These are phyloP conservation scores for Leptopilina syphax DNA, from an alignment of 2,888 invertebrate species.

Conservation along the genomic window DNA sequence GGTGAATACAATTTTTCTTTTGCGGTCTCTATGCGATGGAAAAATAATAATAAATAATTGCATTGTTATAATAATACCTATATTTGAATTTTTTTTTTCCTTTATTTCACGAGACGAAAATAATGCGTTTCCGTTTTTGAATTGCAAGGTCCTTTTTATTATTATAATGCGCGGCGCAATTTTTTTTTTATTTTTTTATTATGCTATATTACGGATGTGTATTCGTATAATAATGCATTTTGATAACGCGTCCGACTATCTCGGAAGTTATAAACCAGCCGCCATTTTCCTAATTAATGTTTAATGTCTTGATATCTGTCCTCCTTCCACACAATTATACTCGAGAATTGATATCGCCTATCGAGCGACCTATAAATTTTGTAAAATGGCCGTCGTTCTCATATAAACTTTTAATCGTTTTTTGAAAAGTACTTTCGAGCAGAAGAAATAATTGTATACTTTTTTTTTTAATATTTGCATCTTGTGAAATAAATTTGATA, in stretches of 20 bases:
- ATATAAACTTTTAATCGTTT: constrained; percentile 2
- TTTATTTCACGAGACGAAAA: constrained; percentile 4
- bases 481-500: no score
- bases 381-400: constrained; percentile 29
- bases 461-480: background rate
- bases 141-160: constrained; percentile 16
- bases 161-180: background rate
- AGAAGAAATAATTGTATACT: background rate
- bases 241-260: constrained; percentile 57
- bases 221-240: constrained; percentile 64
- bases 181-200: background rate
- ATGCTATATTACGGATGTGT: constrained; percentile 54
- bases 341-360: constrained; percentile 58
- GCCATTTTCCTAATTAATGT: constrained; percentile 68
- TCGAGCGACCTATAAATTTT: constrained; percentile 53
- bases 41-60: background rate
- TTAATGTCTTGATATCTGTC: constrained; percentile 57
- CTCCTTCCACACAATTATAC: constrained; percentile 39
- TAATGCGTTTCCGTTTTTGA: constrained; percentile 20
- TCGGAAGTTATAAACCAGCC: constrained; percentile 45
- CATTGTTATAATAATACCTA: constrained; percentile 26
- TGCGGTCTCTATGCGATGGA: background rate
- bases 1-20: background rate
- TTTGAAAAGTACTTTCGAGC: background rate
- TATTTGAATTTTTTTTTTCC: background rate